Percentiles rank a stretch among this genome's conserved stretches.
Evolutionary conservation across 2,113 vertebrate genomes (phyloP).

Genomic region (Talpa occidentalis): DNA sequence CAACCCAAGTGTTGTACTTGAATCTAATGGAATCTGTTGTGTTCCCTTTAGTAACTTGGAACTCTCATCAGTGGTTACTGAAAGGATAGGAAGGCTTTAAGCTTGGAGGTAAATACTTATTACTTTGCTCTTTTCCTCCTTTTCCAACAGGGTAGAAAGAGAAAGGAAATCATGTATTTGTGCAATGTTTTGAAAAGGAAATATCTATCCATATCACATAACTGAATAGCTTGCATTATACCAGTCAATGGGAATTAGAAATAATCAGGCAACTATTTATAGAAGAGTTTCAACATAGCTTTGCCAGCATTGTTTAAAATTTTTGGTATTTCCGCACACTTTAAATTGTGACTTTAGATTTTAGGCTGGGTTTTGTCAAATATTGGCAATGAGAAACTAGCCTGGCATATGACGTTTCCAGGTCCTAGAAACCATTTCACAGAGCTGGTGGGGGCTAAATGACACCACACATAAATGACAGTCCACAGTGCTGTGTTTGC

Average conservation of each 20-base stretch:
- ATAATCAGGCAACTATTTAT: constrained; percentile 71
- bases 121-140: constrained; percentile 65
- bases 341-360: not conserved
- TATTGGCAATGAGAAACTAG: constrained; percentile 23
- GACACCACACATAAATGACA: not conserved
- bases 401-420: not conserved
- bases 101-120: constrained; percentile 75
- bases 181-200: constrained; percentile 81
- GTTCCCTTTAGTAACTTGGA: constrained; percentile 71
- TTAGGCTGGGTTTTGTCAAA: not conserved
- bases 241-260: constrained; percentile 62
- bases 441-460: not conserved
- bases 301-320: constrained; percentile 46
- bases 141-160: constrained; percentile 49
- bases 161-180: constrained; percentile 76
- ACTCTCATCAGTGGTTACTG: constrained; percentile 37
- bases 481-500: not conserved
- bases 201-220: constrained; percentile 73
- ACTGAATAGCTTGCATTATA: constrained; percentile 69
- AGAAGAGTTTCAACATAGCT: constrained; percentile 23
- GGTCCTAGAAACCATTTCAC: not conserved
- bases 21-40: constrained; percentile 56
- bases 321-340: constrained; percentile 61
- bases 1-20: constrained; percentile 72
- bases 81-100: constrained; percentile 56